Conservation (phyloP, 2,797 vertebrate species). For the Tolypeutes matacus region DNA sequence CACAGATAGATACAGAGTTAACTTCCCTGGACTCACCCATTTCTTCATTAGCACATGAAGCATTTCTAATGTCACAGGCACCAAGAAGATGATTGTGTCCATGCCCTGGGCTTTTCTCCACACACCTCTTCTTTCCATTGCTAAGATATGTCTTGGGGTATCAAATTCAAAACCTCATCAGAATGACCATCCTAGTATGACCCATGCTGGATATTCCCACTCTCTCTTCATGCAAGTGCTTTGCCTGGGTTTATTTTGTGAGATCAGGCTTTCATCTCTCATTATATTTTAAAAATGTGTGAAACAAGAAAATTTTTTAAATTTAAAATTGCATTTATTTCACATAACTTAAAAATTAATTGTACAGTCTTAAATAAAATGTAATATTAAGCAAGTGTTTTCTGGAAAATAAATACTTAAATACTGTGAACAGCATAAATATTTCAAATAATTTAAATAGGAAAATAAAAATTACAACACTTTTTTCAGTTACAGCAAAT, state of each 20-base stretch:
- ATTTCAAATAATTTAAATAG: conserved; percentile 46
- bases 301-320: not conserved
- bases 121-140: too few relatives aligned
- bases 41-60: not conserved
- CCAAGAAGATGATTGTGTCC: not conserved
- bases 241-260: not conserved
- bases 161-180: not conserved
- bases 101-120: not conserved
- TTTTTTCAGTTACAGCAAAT: not conserved
- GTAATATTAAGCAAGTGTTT: not conserved
- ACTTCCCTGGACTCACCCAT: not conserved
- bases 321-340: not conserved
- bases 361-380: not conserved
- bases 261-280: not conserved
- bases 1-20: not conserved
- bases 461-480: not conserved
- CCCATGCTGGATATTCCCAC: too few relatives aligned
- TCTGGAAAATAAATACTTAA: conserved; percentile 30
- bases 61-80: not conserved
- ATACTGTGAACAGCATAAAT: not conserved
- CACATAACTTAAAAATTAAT: not conserved
- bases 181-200: not conserved
- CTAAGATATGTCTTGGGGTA: not conserved
- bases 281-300: not conserved
- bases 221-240: not conserved